These are phyloP conservation scores for Sebastes goodei DNA, from an alignment of 2,797 vertebrate genomes.

Conservation along the genomic window DNA sequence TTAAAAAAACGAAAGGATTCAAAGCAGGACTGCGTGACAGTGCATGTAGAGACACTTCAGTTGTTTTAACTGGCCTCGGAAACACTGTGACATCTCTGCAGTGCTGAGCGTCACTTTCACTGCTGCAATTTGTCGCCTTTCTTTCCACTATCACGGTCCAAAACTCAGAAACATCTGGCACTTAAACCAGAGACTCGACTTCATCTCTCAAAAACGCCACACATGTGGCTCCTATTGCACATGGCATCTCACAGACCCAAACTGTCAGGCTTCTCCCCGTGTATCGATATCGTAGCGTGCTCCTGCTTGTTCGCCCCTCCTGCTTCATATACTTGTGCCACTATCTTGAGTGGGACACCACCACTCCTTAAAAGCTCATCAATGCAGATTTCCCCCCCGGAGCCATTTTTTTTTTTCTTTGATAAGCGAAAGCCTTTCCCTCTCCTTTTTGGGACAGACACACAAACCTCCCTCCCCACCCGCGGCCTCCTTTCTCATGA, in stretches of 20 bases:
- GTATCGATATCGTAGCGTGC: constrained; percentile 15
- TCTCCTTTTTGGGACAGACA: constrained; percentile 50
- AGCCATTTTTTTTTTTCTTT: constrained; percentile 16
- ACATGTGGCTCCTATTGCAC: constrained; percentile 45
- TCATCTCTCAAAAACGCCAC: constrained; percentile 43
- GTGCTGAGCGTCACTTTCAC: constrained; percentile 13
- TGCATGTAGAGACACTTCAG: background rate
- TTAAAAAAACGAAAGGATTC: background rate
- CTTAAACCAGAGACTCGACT: constrained; percentile 28
- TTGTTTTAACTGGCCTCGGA: constrained; percentile 3
- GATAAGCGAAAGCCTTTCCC: constrained; percentile 43
- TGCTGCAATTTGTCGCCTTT: constrained; percentile 47
- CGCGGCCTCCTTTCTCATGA: constrained; percentile 51
- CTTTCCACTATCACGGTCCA: constrained; percentile 27
- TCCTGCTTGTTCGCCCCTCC: background rate
- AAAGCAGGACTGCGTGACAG: constrained; percentile 1
- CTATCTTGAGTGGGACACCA: constrained; percentile 46
- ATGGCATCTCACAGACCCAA: constrained; percentile 35
- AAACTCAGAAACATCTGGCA: constrained; percentile 49
- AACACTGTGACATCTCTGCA: constrained; percentile 24
- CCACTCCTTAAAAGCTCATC: constrained; percentile 62
- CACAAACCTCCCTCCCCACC: background rate
- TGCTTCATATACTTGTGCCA: constrained; percentile 4
- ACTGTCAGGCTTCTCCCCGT: constrained; percentile 1
- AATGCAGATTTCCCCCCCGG: constrained; percentile 24